Evolutionary conservation across 2,888 invertebrate species (phyloP).

Genomic region (Agrochola circellaris): DNA sequence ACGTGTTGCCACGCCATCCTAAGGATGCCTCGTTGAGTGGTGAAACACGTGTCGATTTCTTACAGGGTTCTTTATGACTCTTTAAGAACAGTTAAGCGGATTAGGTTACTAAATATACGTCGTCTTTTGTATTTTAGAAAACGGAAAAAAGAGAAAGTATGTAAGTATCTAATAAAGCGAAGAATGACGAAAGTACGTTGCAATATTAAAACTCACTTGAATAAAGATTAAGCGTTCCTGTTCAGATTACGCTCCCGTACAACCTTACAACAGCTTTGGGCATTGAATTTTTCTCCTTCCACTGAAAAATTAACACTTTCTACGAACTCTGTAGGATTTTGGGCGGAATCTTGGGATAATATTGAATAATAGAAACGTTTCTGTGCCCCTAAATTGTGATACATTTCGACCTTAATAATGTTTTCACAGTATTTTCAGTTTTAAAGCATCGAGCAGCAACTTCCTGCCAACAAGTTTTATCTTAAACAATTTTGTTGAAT

Average conservation of each 20-base stretch:
- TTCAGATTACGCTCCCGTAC: slow-evolving; percentile 54
- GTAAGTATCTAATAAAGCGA: background rate
- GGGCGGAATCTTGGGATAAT: slow-evolving; percentile 76
- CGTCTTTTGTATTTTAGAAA: background rate
- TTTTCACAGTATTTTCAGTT: slow-evolving; percentile 73
- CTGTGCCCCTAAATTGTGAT: slow-evolving; percentile 72
- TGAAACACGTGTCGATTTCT: too few relatives aligned
- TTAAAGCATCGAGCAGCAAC: slow-evolving; percentile 3
- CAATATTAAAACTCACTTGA: background rate
- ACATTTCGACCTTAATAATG: slow-evolving; percentile 76
- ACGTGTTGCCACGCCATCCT: too few relatives aligned
- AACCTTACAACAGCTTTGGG: slow-evolving; percentile 54
- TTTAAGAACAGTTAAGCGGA: too few relatives aligned
- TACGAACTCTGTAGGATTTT: slow-evolving; percentile 70
- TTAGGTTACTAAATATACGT: too few relatives aligned
- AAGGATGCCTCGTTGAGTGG: too few relatives aligned
- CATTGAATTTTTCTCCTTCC: slow-evolving; percentile 78
- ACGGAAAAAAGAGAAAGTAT: background rate
- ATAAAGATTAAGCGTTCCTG: background rate
- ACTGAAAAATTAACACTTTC: slow-evolving; percentile 87
- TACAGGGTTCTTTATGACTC: too few relatives aligned
- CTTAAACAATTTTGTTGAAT: slow-evolving; percentile 21
- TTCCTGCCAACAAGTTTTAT: slow-evolving; percentile 14
- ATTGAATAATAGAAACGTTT: slow-evolving; percentile 82
- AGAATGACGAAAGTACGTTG: background rate